phyloP scores from a whole-genome alignment of 2,113 vertebrate genomes.

The Otus sunia region DNA sequence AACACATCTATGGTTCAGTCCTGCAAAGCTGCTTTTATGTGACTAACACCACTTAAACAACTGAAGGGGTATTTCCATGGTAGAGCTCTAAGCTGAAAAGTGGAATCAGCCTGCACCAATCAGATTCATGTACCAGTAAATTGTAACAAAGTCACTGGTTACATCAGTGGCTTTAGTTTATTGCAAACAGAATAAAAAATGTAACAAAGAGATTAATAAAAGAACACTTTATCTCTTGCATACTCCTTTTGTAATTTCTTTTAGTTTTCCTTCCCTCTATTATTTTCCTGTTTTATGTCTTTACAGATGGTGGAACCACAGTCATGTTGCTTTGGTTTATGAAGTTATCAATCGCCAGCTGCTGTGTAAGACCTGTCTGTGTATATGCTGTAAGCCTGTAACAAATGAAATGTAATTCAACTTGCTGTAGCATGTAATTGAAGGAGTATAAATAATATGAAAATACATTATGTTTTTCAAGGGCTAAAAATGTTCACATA shows the following conservation, averaged over 20 bases:
- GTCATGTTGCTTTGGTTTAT: not conserved
- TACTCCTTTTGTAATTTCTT: not conserved
- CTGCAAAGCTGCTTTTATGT: not conserved
- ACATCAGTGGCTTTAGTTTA: not conserved
- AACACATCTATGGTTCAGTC: not conserved
- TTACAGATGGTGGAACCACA: not conserved
- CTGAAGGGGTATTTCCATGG: not conserved
- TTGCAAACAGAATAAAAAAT: not conserved
- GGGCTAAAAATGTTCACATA: not conserved
- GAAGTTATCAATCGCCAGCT: not conserved
- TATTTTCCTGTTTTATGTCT: not conserved
- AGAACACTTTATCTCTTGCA: rapidly evolving
- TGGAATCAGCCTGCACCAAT: not conserved
- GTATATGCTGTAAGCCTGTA: not conserved
- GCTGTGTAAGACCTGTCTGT: not conserved
- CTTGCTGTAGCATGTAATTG: not conserved
- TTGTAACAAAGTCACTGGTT: not conserved
- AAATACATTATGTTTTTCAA: not conserved
- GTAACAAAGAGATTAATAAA: not conserved
- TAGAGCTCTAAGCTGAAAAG: not conserved
- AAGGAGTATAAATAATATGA: not conserved
- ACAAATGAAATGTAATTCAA: not conserved
- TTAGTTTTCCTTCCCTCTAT: not conserved
- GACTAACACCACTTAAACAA: not conserved
- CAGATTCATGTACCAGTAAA: not conserved